Base-by-base conservation (phyloP, 2,797 vertebrate genomes). In the Echeneis naucrates region DNA sequence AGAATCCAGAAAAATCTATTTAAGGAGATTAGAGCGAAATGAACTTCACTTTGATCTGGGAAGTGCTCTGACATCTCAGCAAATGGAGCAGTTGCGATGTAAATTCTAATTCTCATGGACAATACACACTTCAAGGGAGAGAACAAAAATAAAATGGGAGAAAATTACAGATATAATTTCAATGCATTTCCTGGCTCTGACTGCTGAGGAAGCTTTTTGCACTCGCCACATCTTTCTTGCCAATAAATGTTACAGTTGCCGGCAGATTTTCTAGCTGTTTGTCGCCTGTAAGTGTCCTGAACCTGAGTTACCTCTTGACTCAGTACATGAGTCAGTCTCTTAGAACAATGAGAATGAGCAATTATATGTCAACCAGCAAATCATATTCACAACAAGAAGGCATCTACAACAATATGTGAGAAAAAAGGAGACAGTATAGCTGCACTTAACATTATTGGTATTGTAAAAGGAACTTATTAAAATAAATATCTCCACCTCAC, bases 81-180 rank as follows among this genome's bases (percentile, higher is more conserved):
- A 26, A 73, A 60, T 62, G 0, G 33, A 51, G 35, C 35, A 55
- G 14, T 53, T 6, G 58, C 54, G 9, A 63, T 24, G 32, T 26
- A 47, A 68, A 53, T 33, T 4, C 42, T 54, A n/a, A 40, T 0
- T 55, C 44, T 16, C 12, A 3, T 0, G 12, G 16, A 26, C n/a
- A 21, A 7, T 13, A 48, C 30, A 56, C 19, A 26, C 53, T 62
- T 24, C 3, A 4, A 3, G 5, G 8, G 8, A 14, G 10, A 62
- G 47, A 30, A 65, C 11, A 54, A 19, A 40, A 24, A 60, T 17
- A 2, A 32, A 55, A 47, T 42, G 23, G 12, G n/a, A 17, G 19
- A 44, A 4, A 67, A 47, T 19, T 26, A 8, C 44, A 53, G 12
- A 37, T 45, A 17, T 45, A 23, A 72, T 65, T 65, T 27, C 5